phyloP scores from a whole-genome alignment of 2,113 vertebrate species.

The Petrocephalus zakoni region DNA sequence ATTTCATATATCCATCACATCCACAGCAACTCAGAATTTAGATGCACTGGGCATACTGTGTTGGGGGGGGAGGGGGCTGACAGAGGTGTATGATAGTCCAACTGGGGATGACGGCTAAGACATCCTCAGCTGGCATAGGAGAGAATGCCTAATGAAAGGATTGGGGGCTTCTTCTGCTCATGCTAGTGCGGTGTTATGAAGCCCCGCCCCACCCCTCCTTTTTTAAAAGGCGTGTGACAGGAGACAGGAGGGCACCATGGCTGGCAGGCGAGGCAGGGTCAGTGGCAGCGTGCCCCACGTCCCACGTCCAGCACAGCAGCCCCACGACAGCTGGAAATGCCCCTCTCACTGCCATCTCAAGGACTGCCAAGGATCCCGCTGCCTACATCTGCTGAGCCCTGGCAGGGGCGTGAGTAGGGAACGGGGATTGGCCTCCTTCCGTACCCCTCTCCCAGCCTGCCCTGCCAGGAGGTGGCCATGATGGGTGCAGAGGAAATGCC shows the following conservation, averaged over 20 bases:
- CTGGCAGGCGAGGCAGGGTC: slow-evolving; percentile 1
- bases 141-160: background rate
- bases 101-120: background rate
- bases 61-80: background rate
- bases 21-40: slow-evolving; percentile 1
- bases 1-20: background rate
- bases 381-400: slow-evolving; percentile 9
- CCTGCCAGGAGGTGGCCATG: background rate
- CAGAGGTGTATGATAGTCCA: background rate
- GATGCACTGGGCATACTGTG: background rate
- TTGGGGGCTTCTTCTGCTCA: background rate
- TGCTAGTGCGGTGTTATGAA: background rate
- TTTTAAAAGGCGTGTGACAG: background rate
- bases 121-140: background rate
- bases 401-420: background rate
- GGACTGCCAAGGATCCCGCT: slow-evolving; percentile 24
- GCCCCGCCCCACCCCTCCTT: background rate
- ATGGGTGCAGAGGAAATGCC: background rate
- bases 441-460: background rate
- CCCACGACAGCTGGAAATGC: slow-evolving; percentile 24
- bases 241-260: background rate
- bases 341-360: slow-evolving; percentile 33
- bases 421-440: background rate
- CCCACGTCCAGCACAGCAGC: slow-evolving; percentile 30
- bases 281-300: slow-evolving; percentile 27